Evolutionary conservation across 2,888 invertebrate genomes (phyloP).

Genomic region (Drosophila neotestacea): DNA sequence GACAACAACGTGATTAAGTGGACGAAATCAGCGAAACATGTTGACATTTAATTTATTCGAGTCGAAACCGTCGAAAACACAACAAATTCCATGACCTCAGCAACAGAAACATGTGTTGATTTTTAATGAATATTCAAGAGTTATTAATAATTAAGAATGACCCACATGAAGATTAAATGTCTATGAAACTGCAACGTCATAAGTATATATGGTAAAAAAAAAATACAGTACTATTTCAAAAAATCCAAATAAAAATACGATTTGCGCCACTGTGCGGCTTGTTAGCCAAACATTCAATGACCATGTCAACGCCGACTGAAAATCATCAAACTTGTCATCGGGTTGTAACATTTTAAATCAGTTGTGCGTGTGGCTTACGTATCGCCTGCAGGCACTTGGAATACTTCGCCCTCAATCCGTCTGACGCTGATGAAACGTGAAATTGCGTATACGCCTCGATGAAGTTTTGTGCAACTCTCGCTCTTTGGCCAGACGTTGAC

Average conservation of each 20-base stretch:
- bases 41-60: slow-evolving; percentile 75
- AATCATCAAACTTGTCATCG: slow-evolving; percentile 25
- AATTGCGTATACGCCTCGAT: slow-evolving; percentile 53
- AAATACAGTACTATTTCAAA: background rate
- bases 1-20: slow-evolving; percentile 74
- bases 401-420: slow-evolving; percentile 26
- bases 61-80: slow-evolving; percentile 11
- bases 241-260: background rate
- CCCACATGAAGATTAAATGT: slow-evolving; percentile 15
- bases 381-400: slow-evolving; percentile 35
- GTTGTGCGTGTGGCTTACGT: slow-evolving; percentile 8
- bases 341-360: slow-evolving; percentile 11
- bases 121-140: slow-evolving; percentile 72
- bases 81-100: slow-evolving; percentile 16
- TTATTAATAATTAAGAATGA: slow-evolving; percentile 53
- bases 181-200: background rate
- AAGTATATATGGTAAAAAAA: background rate
- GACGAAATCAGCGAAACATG: slow-evolving; percentile 55
- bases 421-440: slow-evolving; percentile 63
- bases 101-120: slow-evolving; percentile 39
- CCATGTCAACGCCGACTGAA: slow-evolving; percentile 24
- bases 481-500: slow-evolving; percentile 33
- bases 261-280: slow-evolving; percentile 26
- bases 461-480: slow-evolving; percentile 1
- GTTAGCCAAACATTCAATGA: slow-evolving; percentile 6